Conservation (phyloP, 2,888 invertebrate species). For the Frankliniella intonsa region DNA sequence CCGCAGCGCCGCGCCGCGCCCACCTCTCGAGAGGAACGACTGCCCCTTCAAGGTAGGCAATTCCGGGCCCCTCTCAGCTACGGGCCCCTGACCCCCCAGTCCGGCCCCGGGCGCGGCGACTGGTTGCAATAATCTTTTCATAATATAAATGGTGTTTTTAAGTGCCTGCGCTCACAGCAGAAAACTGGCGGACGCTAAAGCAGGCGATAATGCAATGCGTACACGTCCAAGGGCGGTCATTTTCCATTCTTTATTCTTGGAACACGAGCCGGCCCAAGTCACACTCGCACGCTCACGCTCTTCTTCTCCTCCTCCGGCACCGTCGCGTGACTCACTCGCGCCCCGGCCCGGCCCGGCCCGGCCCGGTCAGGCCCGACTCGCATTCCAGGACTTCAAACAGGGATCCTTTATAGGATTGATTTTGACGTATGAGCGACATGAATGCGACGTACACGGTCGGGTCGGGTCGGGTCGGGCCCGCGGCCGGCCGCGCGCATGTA, state of each 20-base stretch:
- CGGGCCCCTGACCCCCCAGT: no score
- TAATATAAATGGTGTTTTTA: no score
- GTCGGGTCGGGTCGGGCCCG: neutral
- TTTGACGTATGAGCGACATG: slow-evolving; percentile 21
- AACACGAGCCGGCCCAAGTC: neutral
- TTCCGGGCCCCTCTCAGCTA: no score
- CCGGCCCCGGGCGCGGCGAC: no score
- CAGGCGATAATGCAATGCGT: no score
- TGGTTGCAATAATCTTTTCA: no score
- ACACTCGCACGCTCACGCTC: neutral
- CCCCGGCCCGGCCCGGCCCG: neutral
- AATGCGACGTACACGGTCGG: neutral
- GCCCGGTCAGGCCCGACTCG: neutral
- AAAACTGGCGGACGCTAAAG: no score
- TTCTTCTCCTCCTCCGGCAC: neutral
- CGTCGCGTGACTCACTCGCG: neutral
- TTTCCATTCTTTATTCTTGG: neutral
- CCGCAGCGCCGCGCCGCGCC: no score
- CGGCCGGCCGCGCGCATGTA: neutral
- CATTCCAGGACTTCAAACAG: neutral
- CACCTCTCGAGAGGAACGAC: no score
- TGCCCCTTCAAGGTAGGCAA: no score
- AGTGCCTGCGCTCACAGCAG: no score
- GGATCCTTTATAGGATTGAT: slow-evolving; percentile 23
- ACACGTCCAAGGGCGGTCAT: neutral